Percentiles rank a stretch among this genome's conserved stretches.
Conservation (phyloP, 2,113 vertebrate genomes). For the Notarius lentiginosus region DNA sequence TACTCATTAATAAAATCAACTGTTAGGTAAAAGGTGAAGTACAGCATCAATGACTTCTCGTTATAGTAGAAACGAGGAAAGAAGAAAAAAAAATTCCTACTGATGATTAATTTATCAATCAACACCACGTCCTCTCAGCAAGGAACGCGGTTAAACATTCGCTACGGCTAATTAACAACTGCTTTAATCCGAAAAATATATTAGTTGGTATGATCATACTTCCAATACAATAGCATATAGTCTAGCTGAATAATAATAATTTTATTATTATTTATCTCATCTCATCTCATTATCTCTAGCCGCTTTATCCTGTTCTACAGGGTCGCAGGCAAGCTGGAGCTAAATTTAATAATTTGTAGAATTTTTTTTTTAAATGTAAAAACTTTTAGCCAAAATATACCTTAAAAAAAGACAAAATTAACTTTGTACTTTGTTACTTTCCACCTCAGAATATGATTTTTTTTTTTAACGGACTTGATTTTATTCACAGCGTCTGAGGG, state of each 20-base stretch:
- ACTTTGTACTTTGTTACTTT: background rate
- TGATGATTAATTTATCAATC: background rate
- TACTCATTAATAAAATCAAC: background rate
- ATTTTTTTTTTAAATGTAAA: background rate
- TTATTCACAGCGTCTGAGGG: constrained; percentile 52
- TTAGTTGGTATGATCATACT: background rate
- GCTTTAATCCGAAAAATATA: background rate
- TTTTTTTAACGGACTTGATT: background rate
- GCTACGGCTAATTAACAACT: background rate
- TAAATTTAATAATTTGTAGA: background rate
- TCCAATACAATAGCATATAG: background rate
- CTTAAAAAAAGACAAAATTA: background rate
- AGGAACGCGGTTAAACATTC: background rate
- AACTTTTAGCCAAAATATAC: background rate
- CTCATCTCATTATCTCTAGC: too few relatives aligned
- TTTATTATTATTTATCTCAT: too few relatives aligned
- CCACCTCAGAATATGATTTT: too few relatives aligned
- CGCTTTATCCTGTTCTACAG: too few relatives aligned
- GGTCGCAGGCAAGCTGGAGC: too few relatives aligned
- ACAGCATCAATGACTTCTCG: background rate
- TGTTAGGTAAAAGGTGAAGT: background rate
- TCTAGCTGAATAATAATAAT: background rate
- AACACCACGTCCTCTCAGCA: background rate
- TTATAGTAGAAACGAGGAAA: background rate
- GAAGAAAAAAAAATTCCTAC: background rate